Percentiles rank a stretch among this genome's conserved stretches.
These are phyloP conservation scores for Sphaerophoria taeniata DNA, from an alignment of 2,888 invertebrate species.

Conservation along the genomic window DNA sequence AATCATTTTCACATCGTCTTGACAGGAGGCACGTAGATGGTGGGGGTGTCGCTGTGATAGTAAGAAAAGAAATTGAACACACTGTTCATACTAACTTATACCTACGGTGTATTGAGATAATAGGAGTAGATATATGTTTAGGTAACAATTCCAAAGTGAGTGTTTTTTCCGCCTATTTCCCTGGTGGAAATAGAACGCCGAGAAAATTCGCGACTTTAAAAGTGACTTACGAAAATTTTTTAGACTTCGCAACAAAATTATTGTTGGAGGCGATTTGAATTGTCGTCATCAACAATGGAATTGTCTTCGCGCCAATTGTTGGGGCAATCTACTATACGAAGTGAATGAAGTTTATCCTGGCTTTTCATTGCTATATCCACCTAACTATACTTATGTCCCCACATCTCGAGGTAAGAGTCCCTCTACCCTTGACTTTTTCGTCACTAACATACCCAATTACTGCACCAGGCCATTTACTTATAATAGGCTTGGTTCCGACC, in stretches of 20 bases:
- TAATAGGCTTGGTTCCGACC: not conserved
- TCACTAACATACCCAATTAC: no score
- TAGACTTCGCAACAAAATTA: slow-evolving; percentile 4
- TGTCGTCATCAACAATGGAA: not conserved
- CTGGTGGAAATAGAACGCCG: slow-evolving; percentile 22
- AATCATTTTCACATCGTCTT: slow-evolving; percentile 32
- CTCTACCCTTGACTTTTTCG: not conserved
- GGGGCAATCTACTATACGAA: not conserved
- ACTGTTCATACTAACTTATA: not conserved
- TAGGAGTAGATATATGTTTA: not conserved
- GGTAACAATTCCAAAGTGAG: not conserved
- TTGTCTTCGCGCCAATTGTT: not conserved
- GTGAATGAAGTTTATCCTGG: not conserved
- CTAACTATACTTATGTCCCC: not conserved
- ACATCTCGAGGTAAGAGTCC: not conserved
- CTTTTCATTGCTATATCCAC: no score
- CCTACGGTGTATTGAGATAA: not conserved
- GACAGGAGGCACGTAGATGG: slow-evolving; percentile 1
- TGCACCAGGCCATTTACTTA: no score
- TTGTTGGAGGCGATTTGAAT: not conserved
- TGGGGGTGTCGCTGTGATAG: no score
- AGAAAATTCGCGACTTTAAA: slow-evolving; percentile 1
- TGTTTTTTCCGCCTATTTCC: not conserved
- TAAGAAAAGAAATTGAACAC: not conserved
- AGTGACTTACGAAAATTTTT: not conserved